A percentile compares a stretch with the other conserved stretches of the same genome.
phyloP scores from a whole-genome alignment of 2,113 vertebrate species.

The Egretta garzetta region DNA sequence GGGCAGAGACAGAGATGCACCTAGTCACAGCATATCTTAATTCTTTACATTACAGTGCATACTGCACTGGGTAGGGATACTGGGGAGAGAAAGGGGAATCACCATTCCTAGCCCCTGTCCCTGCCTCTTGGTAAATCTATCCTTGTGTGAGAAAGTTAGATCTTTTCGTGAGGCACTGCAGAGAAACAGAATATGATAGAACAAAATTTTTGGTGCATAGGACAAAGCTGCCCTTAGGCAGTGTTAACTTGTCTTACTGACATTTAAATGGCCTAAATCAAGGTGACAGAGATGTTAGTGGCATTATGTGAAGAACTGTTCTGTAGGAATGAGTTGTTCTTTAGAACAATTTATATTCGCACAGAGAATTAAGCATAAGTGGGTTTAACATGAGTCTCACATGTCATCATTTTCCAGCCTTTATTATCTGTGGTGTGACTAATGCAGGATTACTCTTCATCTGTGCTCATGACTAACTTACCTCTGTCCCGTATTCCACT shows the following conservation, averaged over 20 bases:
- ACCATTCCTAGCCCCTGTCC: background rate
- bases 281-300: slow-evolving; percentile 53
- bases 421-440: slow-evolving; percentile 62
- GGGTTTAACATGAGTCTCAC: slow-evolving; percentile 58
- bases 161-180: background rate
- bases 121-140: background rate
- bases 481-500: background rate
- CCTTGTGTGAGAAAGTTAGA: background rate
- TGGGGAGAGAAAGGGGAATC: background rate
- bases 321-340: slow-evolving; percentile 49
- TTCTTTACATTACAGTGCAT: background rate
- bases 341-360: slow-evolving; percentile 48
- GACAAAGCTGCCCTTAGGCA: slow-evolving; percentile 35
- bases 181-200: background rate
- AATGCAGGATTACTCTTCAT: slow-evolving; percentile 44
- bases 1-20: background rate
- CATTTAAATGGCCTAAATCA: slow-evolving; percentile 57
- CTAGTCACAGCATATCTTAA: background rate
- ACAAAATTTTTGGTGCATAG: background rate
- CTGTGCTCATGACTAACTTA: slow-evolving; percentile 44
- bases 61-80: background rate
- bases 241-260: slow-evolving; percentile 41
- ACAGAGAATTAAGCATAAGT: slow-evolving; percentile 50
- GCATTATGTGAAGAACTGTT: slow-evolving; percentile 39
- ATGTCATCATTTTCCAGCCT: slow-evolving; percentile 48